Conservation (phyloP, 1,140 invertebrate genomes). For the fruit fly (Drosophila melanogaster) region Release_6_plus_ISO1_MT NT_033777.3:20859001-20859500, state of each 20-base stretch:
- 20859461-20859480: constrained; percentile 88
- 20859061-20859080: no score
- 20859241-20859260: constrained; percentile 90
- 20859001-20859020: no score
- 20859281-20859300: constrained; percentile 88
- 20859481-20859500: constrained; percentile 86
- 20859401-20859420: constrained; percentile 79
- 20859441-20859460: constrained; percentile 89
- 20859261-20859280: constrained; percentile 89
- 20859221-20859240: no score
- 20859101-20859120: no score
- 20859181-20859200: no score
- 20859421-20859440: constrained; percentile 88
- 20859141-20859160: no score
- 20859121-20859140: no score
- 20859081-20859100: no score
- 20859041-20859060: no score
- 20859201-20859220: no score
- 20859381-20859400: background rate
- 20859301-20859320: constrained; percentile 89
- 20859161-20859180: no score
- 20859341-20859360: constrained; percentile 87
- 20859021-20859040: no score
- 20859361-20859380: constrained; percentile 7
- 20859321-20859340: constrained; percentile 90